These are phyloP conservation scores for Drosophila lini DNA, from an alignment of 1,140 invertebrate species.

Conservation along the genomic window DNA sequence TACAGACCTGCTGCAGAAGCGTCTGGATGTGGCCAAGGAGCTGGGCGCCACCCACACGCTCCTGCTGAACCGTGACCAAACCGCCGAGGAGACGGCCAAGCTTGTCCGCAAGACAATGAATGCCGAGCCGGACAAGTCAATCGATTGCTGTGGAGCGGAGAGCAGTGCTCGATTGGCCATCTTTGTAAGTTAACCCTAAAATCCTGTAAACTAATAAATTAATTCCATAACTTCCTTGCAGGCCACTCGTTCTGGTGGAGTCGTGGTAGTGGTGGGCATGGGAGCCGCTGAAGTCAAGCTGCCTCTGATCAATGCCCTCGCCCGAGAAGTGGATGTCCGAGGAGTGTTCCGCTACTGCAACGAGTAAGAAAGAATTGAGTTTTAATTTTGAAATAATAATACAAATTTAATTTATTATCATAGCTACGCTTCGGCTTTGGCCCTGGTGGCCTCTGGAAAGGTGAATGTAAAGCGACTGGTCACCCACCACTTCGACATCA, in stretches of 20 bases:
- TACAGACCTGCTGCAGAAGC: conserved; percentile 91
- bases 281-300: conserved; percentile 91
- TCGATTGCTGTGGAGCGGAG: conserved; percentile 95
- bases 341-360: conserved; percentile 97
- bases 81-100: conserved; percentile 87
- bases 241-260: conserved; percentile 94
- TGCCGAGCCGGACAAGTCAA: conserved; percentile 89
- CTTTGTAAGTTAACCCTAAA: conserved; percentile 52
- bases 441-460: conserved; percentile 92
- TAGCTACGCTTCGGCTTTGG: conserved; percentile 92
- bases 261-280: conserved; percentile 93
- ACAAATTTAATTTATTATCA: neutral
- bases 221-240: conserved; percentile 70
- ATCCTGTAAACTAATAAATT: neutral
- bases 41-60: conserved; percentile 92
- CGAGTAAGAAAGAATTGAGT: conserved; percentile 85
- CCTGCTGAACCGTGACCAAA: conserved; percentile 86
- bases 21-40: conserved; percentile 92
- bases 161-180: conserved; percentile 90
- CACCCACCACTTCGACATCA: conserved; percentile 95
- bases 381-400: neutral
- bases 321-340: conserved; percentile 94
- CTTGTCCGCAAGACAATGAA: conserved; percentile 88
- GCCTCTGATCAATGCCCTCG: conserved; percentile 91
- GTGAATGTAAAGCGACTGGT: conserved; percentile 95